phyloP scores from a whole-genome alignment of 2,888 invertebrate genomes.

The Nezara viridula region DNA sequence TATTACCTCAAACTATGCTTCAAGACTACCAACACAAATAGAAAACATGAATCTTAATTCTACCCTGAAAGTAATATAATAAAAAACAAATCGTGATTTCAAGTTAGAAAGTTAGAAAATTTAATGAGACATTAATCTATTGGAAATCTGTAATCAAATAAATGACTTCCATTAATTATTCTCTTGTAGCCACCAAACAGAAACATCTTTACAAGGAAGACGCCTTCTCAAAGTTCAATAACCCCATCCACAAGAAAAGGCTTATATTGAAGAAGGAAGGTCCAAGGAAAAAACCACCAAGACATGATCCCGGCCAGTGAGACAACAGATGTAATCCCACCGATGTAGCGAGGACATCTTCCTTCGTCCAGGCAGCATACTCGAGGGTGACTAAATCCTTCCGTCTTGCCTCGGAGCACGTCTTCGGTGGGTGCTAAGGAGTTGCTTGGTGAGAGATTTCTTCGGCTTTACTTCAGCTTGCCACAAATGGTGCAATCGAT shows the following conservation, averaged over 20 bases:
- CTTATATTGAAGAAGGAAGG: not conserved
- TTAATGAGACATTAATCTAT: no score
- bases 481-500: not conserved
- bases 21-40: no score
- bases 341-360: not conserved
- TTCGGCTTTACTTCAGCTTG: not conserved
- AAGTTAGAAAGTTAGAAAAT: no score
- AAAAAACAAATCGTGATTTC: no score
- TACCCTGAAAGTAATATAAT: no score
- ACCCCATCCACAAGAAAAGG: not conserved
- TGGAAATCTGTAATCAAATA: no score
- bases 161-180: no score
- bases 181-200: no score
- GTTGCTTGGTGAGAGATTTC: not conserved
- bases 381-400: conserved; percentile 16
- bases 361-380: not conserved
- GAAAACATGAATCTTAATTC: no score
- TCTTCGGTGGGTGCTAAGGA: not conserved
- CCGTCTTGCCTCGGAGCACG: conserved; percentile 18
- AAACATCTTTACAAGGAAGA: not conserved
- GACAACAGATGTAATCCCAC: conserved; percentile 22
- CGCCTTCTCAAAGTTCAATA: not conserved
- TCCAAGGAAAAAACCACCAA: not conserved
- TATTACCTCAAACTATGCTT: no score
- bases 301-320: not conserved